These are phyloP conservation scores for Battus philenor DNA, from an alignment of 1,140 invertebrate species.

Conservation along the genomic window DNA sequence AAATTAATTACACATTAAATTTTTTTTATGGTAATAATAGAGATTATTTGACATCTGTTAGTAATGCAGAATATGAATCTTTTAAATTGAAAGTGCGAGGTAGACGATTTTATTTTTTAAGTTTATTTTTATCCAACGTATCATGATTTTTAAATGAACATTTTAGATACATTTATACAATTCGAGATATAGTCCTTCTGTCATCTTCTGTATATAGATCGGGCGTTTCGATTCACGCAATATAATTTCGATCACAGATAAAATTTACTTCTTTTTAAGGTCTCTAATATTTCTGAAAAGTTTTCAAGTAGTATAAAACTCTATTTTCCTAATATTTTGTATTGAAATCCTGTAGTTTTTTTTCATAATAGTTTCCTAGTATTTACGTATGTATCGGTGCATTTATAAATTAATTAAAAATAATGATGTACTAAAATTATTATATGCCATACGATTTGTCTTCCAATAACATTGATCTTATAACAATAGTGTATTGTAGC, in stretches of 20 bases:
- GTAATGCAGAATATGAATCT: too few relatives aligned
- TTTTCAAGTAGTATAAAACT: slow-evolving; percentile 58
- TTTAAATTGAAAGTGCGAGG: too few relatives aligned
- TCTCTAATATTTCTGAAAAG: slow-evolving; percentile 50
- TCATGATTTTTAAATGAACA: slow-evolving; percentile 33
- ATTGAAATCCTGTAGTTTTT: slow-evolving; percentile 59
- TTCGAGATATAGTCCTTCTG: slow-evolving; percentile 21
- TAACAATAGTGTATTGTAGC: slow-evolving; percentile 72
- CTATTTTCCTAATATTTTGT: slow-evolving; percentile 72
- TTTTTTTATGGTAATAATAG: too few relatives aligned
- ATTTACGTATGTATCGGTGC: slow-evolving; percentile 60
- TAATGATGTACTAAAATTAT: slow-evolving; percentile 66
- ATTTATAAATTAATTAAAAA: slow-evolving; percentile 48
- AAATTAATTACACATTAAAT: too few relatives aligned
- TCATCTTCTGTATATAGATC: slow-evolving; percentile 49
- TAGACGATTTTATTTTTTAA: too few relatives aligned
- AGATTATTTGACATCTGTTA: too few relatives aligned
- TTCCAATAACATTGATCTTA: slow-evolving; percentile 73
- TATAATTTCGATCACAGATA: slow-evolving; percentile 32
- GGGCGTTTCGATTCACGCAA: slow-evolving; percentile 31
- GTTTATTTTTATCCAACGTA: too few relatives aligned
- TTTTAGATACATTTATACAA: slow-evolving; percentile 55
- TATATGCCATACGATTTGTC: slow-evolving; percentile 74
- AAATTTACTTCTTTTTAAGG: slow-evolving; percentile 28
- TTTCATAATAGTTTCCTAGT: slow-evolving; percentile 61